Conservation (phyloP, 1,140 invertebrate genomes). For the Zophobas morio region DNA sequence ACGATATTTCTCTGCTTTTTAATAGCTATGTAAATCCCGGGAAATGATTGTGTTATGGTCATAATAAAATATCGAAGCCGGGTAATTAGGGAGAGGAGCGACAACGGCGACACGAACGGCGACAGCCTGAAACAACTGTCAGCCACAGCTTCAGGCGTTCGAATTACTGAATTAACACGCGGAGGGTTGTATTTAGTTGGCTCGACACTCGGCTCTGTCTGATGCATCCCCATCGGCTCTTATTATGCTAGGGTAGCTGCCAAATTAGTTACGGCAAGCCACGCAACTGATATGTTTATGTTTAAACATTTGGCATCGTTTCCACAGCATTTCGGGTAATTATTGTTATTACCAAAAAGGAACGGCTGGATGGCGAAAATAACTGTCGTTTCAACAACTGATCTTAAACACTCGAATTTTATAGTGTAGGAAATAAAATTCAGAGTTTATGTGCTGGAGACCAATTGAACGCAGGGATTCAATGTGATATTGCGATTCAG, state of each 20-base stretch:
- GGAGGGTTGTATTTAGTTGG: constrained; percentile 30
- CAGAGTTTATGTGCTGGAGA: too few relatives aligned
- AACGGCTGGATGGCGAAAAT: too few relatives aligned
- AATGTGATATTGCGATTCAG: too few relatives aligned
- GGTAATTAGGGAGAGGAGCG: constrained; percentile 34
- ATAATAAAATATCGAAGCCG: constrained; percentile 30
- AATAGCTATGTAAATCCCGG: constrained; percentile 4
- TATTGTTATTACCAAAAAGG: too few relatives aligned
- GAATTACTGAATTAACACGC: constrained; percentile 43
- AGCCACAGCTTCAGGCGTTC: constrained; percentile 39
- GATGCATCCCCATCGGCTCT: constrained; percentile 30
- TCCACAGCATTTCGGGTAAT: not conserved
- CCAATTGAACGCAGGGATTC: too few relatives aligned
- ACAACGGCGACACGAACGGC: constrained; percentile 32
- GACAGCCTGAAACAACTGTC: constrained; percentile 42
- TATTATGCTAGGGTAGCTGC: constrained; percentile 24
- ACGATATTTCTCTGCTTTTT: not conserved
- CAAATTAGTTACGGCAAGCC: constrained; percentile 25
- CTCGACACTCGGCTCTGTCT: constrained; percentile 16
- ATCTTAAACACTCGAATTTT: too few relatives aligned
- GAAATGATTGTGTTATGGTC: constrained; percentile 7
- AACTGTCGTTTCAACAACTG: too few relatives aligned
- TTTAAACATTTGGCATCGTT: constrained; percentile 20
- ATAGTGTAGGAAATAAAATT: too few relatives aligned
- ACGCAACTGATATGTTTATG: constrained; percentile 25